Conservation (phyloP, 2,888 invertebrate genomes). For the Elysia crispata region DNA sequence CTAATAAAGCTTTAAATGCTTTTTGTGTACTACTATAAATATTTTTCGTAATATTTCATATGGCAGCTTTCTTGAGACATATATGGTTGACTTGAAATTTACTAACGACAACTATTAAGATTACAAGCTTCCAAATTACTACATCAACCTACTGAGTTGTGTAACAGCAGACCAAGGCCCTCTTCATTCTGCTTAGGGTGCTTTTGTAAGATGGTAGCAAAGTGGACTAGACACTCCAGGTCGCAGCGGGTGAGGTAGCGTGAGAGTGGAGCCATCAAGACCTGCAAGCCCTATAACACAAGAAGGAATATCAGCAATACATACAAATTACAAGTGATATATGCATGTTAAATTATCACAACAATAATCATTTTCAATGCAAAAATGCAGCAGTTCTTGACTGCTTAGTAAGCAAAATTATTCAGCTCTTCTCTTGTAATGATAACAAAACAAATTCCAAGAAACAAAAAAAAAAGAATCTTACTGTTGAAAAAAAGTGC, state of each 20-base stretch:
- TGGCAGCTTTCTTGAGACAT: no score
- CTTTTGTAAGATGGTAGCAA: slow-evolving; percentile 59
- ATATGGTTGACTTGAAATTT: no score
- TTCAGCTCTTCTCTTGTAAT: no score
- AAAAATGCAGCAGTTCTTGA: no score
- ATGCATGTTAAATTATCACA: no score
- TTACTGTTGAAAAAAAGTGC: not conserved
- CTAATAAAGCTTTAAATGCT: no score
- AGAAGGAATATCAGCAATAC: not conserved
- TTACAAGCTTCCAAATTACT: not conserved
- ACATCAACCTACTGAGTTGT: slow-evolving; percentile 61
- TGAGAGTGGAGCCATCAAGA: slow-evolving; percentile 39
- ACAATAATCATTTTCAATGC: no score
- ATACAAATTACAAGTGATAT: not conserved
- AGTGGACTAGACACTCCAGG: slow-evolving; percentile 65
- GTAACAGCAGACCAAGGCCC: slow-evolving; percentile 62
- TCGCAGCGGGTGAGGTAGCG: slow-evolving; percentile 53
- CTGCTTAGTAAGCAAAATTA: no score
- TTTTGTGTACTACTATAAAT: no score
- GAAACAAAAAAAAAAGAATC: not conserved
- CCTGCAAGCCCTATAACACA: slow-evolving; percentile 40
- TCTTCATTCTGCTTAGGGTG: slow-evolving; percentile 60
- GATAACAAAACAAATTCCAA: no score
- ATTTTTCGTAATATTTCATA: no score
- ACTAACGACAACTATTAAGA: no score